Evolutionary conservation across 2,113 vertebrate genomes (phyloP), one percentile per base, ranked within the genome.

Genomic region (Amblyopsis rosae): DNA sequence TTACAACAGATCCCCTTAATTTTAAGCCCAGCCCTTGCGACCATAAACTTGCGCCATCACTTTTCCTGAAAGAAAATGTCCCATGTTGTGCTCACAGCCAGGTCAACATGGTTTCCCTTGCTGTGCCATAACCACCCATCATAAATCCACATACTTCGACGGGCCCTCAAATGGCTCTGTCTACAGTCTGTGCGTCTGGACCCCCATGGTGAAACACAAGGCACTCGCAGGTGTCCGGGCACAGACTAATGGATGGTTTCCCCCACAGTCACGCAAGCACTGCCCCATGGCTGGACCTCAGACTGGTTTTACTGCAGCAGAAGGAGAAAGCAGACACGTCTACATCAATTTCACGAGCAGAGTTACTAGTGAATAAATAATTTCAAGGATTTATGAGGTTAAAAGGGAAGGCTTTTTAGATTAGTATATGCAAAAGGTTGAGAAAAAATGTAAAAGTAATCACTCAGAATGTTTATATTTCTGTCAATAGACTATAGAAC

Each of bases 241-340:
- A 16, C 57, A 11, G 41, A 84, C 79, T 76, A 70, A 75, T 62
- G 61, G 16, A 61, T 3, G 19, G 9, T 6, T 17, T 77, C 35
- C 79, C 80, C 72, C 80, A 66, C 82, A 86, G 93, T 93, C 93
- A 93, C 92, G 92, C 93, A 90, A 93, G 59, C 33, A 12, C 75
- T 91, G 90, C 89, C 88, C 88, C 50, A 47, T 47, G 65, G 76
- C 75, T 81, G 88, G 86, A 90, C 89, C 90, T 84, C 76, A 62
- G 80, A 62, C 80, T 69, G 79, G 72, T 92, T 92, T 92, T 89
- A 91, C 84, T 85, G 84, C 86, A 79, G 85, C 76, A 80, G 67
- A 82, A 60, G 26, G 82, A 84, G 85, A 89, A 88, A 91, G 86
- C 86, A 89, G 87, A 89, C 86, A 63, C 74, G 78, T 73, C 83